Conservation (phyloP, 2,888 invertebrate species). For the Lepidochitona cinerea region DNA sequence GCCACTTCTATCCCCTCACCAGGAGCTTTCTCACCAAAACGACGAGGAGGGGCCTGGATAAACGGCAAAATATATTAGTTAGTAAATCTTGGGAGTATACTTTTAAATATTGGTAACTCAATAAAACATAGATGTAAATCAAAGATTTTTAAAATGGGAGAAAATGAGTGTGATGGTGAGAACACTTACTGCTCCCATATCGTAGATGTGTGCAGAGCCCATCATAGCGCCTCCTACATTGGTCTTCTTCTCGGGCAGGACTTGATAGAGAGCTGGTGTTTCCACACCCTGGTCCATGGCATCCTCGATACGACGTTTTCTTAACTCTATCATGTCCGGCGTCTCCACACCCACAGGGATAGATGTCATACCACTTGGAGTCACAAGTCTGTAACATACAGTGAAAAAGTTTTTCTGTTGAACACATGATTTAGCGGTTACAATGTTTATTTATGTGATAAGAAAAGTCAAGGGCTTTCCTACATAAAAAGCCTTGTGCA, state of each 20-base stretch:
- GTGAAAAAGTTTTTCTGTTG: too few relatives aligned
- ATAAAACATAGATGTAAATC: too few relatives aligned
- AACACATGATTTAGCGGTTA: too few relatives aligned
- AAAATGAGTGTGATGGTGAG: too few relatives aligned
- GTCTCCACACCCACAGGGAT: slow-evolving; percentile 98
- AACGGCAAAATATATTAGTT: too few relatives aligned
- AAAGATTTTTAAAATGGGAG: too few relatives aligned
- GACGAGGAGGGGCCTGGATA: not conserved
- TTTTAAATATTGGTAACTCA: too few relatives aligned
- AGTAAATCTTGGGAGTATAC: too few relatives aligned
- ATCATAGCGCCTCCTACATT: slow-evolving; percentile 84
- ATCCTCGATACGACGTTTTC: slow-evolving; percentile 96
- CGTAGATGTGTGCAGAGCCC: slow-evolving; percentile 98
- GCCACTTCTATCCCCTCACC: slow-evolving; percentile 86
- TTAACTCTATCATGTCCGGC: slow-evolving; percentile 96
- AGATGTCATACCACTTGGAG: slow-evolving; percentile 92
- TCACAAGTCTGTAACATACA: slow-evolving; percentile 76
- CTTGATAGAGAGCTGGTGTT: slow-evolving; percentile 94
- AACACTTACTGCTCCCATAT: slow-evolving; percentile 79
- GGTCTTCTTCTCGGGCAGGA: slow-evolving; percentile 91
- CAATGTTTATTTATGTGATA: too few relatives aligned
- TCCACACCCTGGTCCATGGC: slow-evolving; percentile 97
- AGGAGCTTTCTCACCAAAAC: slow-evolving; percentile 49
- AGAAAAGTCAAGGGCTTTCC: too few relatives aligned
- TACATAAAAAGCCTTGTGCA: too few relatives aligned